phyloP scores from a whole-genome alignment of 2,888 invertebrate genomes.

The Lithophane semibrunnea region DNA sequence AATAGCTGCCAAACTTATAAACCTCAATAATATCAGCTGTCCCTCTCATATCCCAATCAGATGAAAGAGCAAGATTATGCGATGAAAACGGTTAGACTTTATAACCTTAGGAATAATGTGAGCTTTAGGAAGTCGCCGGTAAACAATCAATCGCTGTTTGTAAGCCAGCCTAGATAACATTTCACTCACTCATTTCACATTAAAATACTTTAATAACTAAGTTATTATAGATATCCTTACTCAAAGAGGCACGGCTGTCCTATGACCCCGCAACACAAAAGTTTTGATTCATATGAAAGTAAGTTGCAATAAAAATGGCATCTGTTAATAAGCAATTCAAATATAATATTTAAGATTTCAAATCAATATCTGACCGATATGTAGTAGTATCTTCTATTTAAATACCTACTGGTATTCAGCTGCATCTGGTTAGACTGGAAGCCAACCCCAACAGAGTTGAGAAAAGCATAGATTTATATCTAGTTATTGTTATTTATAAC shows the following conservation, averaged over 20 bases:
- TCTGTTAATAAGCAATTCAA: slow-evolving; percentile 22
- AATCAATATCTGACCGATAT: neutral
- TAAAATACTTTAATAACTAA: neutral
- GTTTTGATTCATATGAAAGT: neutral
- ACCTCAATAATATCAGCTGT: neutral
- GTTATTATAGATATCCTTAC: neutral
- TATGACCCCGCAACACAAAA: neutral
- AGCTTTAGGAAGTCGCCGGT: neutral
- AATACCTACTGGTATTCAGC: neutral
- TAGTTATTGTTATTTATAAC: no score
- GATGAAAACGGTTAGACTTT: neutral
- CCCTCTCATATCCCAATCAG: neutral
- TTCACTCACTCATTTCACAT: neutral
- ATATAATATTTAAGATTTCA: neutral
- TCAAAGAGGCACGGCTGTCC: neutral
- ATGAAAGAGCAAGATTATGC: slow-evolving; percentile 7
- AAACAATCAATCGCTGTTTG: neutral
- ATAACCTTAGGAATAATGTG: neutral
- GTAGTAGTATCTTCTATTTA: neutral
- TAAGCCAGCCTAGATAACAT: neutral
- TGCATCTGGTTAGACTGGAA: neutral
- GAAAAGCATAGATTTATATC: neutral
- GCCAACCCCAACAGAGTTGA: neutral
- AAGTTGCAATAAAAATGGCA: neutral
- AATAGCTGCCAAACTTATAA: slow-evolving; percentile 30